Evolutionary conservation across 1,140 invertebrate genomes (phyloP).

Genomic region (Bombus sibiricus): DNA sequence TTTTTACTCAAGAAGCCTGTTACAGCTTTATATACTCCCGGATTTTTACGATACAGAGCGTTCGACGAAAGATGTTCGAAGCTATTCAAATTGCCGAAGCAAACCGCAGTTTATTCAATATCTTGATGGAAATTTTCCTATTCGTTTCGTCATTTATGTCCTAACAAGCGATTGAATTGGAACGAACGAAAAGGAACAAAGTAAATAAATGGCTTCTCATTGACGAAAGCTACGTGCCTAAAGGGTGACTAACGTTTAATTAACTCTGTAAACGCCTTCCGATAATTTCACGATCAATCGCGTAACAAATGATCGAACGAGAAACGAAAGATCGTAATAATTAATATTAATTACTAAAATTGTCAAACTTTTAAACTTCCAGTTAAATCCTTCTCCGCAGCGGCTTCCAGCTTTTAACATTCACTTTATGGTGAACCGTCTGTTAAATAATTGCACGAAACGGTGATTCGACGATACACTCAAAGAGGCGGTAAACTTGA

Average conservation of each 20-base stretch:
- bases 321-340: not conserved
- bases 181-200: not conserved
- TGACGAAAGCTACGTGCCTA: not conserved
- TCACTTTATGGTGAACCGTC: not conserved
- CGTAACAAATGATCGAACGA: not conserved
- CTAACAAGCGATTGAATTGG: not conserved
- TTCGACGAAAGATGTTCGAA: not conserved
- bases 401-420: constrained; percentile 45
- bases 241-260: not conserved
- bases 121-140: not conserved
- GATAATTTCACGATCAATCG: not conserved
- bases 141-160: not conserved
- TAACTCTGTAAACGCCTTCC: not conserved
- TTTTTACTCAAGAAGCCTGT: too few species aligned
- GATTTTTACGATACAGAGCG: too few species aligned
- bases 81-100: not conserved
- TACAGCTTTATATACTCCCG: too few species aligned
- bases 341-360: not conserved
- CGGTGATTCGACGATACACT: constrained; percentile 11
- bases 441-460: constrained; percentile 6
- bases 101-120: not conserved
- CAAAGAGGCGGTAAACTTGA: not conserved
- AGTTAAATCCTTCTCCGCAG: constrained; percentile 28
- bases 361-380: constrained; percentile 38
- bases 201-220: constrained; percentile 1